Conservation (phyloP, 2,113 vertebrate species). For the Neogobius melanostomus region DNA sequence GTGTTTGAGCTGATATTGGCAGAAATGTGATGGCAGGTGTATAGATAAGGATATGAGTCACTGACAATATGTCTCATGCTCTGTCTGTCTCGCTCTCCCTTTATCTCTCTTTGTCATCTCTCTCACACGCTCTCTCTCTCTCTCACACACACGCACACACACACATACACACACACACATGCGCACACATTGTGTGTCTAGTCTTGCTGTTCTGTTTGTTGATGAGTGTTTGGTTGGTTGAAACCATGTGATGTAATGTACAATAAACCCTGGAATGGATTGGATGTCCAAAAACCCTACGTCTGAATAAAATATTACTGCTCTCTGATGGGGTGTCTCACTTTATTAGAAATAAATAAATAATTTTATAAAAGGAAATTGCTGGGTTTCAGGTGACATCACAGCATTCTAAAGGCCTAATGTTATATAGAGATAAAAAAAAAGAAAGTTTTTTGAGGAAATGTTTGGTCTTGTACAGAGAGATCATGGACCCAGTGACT, state of each 20-base stretch:
- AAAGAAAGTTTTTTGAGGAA: too few species aligned
- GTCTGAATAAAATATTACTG: slow-evolving; percentile 78
- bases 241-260: slow-evolving; percentile 84
- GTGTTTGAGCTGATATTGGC: slow-evolving; percentile 55
- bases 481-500: too few species aligned
- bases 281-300: slow-evolving; percentile 80
- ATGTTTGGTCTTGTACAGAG: too few species aligned
- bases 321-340: slow-evolving; percentile 47
- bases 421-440: too few species aligned
- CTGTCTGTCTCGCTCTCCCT: slow-evolving; percentile 33
- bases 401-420: too few species aligned
- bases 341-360: too few species aligned
- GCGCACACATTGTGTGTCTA: slow-evolving; percentile 63
- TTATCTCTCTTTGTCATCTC: slow-evolving; percentile 36
- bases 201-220: slow-evolving; percentile 83
- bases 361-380: too few species aligned
- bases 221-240: slow-evolving; percentile 84
- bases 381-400: too few species aligned
- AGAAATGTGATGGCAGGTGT: slow-evolving; percentile 47
- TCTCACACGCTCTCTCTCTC: not conserved
- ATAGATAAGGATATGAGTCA: slow-evolving; percentile 64
- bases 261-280: slow-evolving; percentile 84
- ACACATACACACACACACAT: too few species aligned
- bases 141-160: slow-evolving; percentile 29
- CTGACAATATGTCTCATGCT: slow-evolving; percentile 39